Conservation (phyloP, 2,888 invertebrate genomes). For the Parnassius smintheus region DNA sequence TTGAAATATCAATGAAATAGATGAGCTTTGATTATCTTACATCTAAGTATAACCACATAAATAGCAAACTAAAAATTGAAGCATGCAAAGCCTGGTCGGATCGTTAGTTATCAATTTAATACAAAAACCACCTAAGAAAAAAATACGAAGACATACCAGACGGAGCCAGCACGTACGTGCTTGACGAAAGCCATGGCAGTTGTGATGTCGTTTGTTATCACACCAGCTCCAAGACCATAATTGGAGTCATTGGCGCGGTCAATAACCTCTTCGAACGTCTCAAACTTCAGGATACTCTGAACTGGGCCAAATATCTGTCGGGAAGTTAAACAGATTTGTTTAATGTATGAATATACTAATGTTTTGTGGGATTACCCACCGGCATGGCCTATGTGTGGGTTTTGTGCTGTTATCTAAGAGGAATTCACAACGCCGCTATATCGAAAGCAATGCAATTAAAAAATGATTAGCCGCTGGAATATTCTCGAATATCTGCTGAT, state of each 20-base stretch:
- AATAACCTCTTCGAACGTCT: conserved; percentile 89
- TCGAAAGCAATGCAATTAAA: no score
- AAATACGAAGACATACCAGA: conserved; percentile 80
- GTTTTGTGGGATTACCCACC: no score
- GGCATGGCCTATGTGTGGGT: no score
- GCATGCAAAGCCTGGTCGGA: neutral
- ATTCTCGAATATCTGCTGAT: no score
- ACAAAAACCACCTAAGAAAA: neutral
- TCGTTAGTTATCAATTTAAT: neutral
- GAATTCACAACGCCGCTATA: no score
- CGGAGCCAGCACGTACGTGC: conserved; percentile 89
- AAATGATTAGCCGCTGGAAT: no score
- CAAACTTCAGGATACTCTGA: conserved; percentile 92
- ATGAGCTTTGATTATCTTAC: no score
- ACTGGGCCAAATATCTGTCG: conserved; percentile 95
- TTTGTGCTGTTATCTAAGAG: no score
- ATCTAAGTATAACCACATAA: no score
- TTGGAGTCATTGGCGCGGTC: conserved; percentile 91
- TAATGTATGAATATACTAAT: neutral
- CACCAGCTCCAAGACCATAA: conserved; percentile 94
- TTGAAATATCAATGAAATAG: no score
- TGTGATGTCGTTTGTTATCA: conserved; percentile 91
- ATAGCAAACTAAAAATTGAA: no score
- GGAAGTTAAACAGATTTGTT: neutral
- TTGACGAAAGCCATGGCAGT: conserved; percentile 88